Base-by-base conservation (phyloP, 1,140 invertebrate genomes). In the Drosophila hydei region DNA sequence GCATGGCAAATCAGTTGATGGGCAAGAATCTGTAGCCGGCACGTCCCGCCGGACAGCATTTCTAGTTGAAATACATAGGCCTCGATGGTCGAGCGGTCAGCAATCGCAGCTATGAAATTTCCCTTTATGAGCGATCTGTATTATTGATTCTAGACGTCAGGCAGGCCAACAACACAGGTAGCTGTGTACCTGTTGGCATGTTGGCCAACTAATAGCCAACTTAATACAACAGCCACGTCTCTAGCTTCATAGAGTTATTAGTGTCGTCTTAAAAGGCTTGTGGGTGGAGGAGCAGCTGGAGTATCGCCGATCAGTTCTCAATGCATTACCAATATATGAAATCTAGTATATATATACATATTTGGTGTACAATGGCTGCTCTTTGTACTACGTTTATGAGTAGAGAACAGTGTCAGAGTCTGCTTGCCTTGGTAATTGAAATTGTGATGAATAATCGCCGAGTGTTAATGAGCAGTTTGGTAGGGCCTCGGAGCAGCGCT, bases 241-340 rank as follows among this genome's bases (percentile, higher is more conserved):
- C 23, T 30, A 47, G 33, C 67, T 67, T 72, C 81, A 87, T 87
- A 87, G 75, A 87, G 81, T 87, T 87, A 87, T 87, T 87, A 87
- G 65, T 63, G 74, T 74, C 70, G 78, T 79, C 77, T 51, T 63
- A 75, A 48, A 75, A 67, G 83, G 60, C 25, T 21, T 36, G 9
- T 27, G 60, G 38, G 11, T 47, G 55, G 64, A 27, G 51, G 19
- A 14, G 54, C 2, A 23, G 43, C 8, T 43, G 42, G 19, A 19
- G 8, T 8, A 45, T 19, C 21, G 18, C 9, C n/a, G 18, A 12
- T 21, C 4, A 21, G 12, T 12, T 5, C 7, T n/a, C 12, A 5
- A 40, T 40, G n/a, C n/a, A n/a, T n/a, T n/a, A n/a, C n/a, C n/a
- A n/a, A n/a, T n/a, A 33, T 33, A 33, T 8, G 7, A 30, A 9